phyloP scores from a whole-genome alignment of 1,140 invertebrate genomes.

The Drosophila grimshawi region DNA sequence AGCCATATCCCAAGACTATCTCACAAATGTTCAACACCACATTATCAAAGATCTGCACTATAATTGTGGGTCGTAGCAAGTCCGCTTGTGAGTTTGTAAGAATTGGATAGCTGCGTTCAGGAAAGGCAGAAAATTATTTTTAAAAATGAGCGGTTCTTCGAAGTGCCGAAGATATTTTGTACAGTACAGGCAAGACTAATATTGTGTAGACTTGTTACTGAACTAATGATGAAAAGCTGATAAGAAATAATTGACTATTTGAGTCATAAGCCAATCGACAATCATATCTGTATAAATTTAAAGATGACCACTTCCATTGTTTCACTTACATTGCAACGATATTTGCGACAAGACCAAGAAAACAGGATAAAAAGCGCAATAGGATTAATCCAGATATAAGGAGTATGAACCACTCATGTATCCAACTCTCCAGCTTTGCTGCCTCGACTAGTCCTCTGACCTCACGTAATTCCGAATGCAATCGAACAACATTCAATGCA shows the following conservation, averaged over 20 bases:
- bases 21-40: slow-evolving; percentile 63
- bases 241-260: too few species aligned
- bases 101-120: slow-evolving; percentile 65
- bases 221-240: too few species aligned
- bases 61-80: slow-evolving; percentile 67
- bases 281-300: too few species aligned
- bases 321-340: slow-evolving; percentile 73
- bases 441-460: slow-evolving; percentile 43
- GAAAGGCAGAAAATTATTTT: not conserved
- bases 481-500: slow-evolving; percentile 56
- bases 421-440: slow-evolving; percentile 52
- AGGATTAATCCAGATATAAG: slow-evolving; percentile 51
- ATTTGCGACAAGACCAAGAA: slow-evolving; percentile 59
- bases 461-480: slow-evolving; percentile 53
- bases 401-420: slow-evolving; percentile 50
- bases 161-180: too few species aligned
- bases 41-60: slow-evolving; percentile 64
- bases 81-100: slow-evolving; percentile 64
- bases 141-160: too few species aligned
- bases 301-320: not conserved
- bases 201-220: too few species aligned
- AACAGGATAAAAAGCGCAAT: slow-evolving; percentile 61
- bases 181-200: too few species aligned
- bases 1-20: slow-evolving; percentile 58
- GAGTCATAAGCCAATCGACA: too few species aligned